Conservation (phyloP, 2,113 vertebrate species). For the Anhinga rufa region DNA sequence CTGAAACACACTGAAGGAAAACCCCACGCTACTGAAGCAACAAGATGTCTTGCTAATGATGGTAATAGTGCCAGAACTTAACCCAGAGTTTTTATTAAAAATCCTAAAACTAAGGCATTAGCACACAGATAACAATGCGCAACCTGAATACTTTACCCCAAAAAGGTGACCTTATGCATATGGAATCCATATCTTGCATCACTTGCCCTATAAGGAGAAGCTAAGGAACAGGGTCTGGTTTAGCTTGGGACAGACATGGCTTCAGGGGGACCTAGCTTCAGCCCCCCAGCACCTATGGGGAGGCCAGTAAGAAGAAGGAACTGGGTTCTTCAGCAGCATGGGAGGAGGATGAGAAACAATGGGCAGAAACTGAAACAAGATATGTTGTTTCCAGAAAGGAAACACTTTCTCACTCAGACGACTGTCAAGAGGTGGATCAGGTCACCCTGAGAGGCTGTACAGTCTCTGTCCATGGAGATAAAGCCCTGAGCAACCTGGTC, state of each 20-base stretch:
- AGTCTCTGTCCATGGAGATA: background rate
- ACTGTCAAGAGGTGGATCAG: background rate
- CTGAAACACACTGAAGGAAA: background rate
- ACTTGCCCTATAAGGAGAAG: background rate
- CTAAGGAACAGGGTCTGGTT: background rate
- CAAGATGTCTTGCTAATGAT: background rate
- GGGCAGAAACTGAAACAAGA: background rate
- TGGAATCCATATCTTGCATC: background rate
- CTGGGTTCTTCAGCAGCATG: background rate
- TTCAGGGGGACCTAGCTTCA: background rate
- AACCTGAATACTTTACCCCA: background rate
- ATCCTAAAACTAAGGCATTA: background rate
- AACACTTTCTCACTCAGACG: background rate
- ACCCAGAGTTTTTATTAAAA: background rate
- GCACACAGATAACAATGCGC: fast-evolving
- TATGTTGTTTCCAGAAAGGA: background rate
- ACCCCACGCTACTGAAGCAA: background rate
- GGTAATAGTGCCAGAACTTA: background rate
- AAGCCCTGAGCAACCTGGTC: background rate
- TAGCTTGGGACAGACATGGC: background rate
- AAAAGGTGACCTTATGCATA: background rate
- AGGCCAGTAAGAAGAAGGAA: background rate
- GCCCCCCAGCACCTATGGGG: background rate
- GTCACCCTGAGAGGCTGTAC: background rate
- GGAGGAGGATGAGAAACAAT: background rate